Evolutionary conservation across 2,113 vertebrate genomes (phyloP).

Genomic region (Heterochromis multidens): DNA sequence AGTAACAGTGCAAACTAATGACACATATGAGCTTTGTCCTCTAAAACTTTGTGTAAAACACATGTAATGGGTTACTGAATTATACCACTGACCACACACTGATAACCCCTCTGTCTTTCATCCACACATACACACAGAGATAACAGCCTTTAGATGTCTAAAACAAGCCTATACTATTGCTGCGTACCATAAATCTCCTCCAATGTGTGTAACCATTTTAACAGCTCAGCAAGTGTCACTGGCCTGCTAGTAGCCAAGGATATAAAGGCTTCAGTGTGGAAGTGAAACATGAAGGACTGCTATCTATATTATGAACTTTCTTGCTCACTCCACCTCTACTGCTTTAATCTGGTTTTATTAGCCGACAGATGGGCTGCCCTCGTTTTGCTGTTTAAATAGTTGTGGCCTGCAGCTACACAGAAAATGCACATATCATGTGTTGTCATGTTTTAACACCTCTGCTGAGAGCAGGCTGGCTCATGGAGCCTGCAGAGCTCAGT

Average conservation of each 20-base stretch:
- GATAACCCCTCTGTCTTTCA: not conserved
- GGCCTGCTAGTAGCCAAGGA: constrained; percentile 7
- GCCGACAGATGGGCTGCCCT: constrained; percentile 61
- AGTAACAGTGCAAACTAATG: not conserved
- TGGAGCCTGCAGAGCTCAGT: not conserved
- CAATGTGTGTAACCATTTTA: constrained; percentile 30
- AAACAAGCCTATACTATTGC: constrained; percentile 5
- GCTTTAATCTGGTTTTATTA: constrained; percentile 52
- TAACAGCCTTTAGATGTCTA: not conserved
- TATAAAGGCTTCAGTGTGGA: constrained; percentile 34
- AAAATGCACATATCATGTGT: constrained; percentile 51
- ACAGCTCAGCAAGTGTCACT: constrained; percentile 18
- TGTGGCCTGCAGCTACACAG: constrained; percentile 35
- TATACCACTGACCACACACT: not conserved
- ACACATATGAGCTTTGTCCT: constrained; percentile 5
- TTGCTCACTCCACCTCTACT: not conserved
- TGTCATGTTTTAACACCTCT: constrained; percentile 29
- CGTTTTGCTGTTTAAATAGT: constrained; percentile 50
- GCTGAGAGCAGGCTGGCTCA: not conserved
- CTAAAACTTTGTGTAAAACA: not conserved
- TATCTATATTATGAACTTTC: constrained; percentile 14
- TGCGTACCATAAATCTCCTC: constrained; percentile 18
- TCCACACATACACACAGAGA: not conserved
- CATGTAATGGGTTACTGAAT: constrained; percentile 19
- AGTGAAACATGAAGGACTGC: constrained; percentile 53